A percentile compares a stretch with the other conserved stretches of the same genome.
Conservation (phyloP, 2,888 invertebrate species). For the Thereva unica region DNA sequence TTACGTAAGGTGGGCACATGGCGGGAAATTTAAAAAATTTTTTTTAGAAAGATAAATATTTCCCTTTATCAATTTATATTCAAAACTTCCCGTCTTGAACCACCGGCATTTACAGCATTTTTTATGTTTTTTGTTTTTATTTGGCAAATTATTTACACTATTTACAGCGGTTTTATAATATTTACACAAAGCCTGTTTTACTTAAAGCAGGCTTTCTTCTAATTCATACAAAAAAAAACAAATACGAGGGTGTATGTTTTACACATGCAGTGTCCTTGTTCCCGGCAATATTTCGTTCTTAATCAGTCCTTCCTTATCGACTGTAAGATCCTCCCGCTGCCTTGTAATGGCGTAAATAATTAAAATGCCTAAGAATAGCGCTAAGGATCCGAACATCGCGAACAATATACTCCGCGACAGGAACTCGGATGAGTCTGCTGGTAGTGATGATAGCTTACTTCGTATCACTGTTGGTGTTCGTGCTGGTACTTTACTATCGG, state of each 20-base stretch:
- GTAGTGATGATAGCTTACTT: conserved; percentile 44
- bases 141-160: conserved; percentile 25
- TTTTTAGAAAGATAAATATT: too few species aligned
- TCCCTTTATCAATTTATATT: too few species aligned
- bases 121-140: not conserved
- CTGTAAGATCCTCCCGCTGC: conserved; percentile 43
- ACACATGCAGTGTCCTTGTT: conserved; percentile 24
- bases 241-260: not conserved
- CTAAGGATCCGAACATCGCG: conserved; percentile 44
- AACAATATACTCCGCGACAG: conserved; percentile 45
- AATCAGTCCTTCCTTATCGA: conserved; percentile 27
- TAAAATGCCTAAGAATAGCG: conserved; percentile 46
- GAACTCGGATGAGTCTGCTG: conserved; percentile 40
- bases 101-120: not conserved
- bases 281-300: conserved; percentile 15
- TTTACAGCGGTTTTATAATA: conserved; percentile 14
- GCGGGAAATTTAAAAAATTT: too few species aligned
- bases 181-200: conserved; percentile 13
- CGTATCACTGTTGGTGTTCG: conserved; percentile 44
- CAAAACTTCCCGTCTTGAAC: not conserved
- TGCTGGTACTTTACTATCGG: not conserved
- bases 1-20: too few species aligned
- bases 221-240: too few species aligned
- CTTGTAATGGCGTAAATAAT: conserved; percentile 45
- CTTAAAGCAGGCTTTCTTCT: too few species aligned